phyloP scores from a whole-genome alignment of 2,888 invertebrate genomes.

The Euproctis similis region DNA sequence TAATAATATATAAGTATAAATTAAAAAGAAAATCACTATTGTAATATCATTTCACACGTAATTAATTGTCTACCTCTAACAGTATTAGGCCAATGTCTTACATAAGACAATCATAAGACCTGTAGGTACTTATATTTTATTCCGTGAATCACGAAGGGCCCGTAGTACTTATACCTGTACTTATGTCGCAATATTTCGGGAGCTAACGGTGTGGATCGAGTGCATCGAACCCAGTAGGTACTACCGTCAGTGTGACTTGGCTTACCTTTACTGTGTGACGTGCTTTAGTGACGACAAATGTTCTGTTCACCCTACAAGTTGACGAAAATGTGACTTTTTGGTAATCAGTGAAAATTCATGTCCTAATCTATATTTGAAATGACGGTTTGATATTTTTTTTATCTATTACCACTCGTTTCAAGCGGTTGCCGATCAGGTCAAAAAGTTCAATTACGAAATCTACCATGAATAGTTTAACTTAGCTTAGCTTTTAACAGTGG shows the following conservation, averaged over 20 bases:
- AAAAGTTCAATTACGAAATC: too few relatives aligned
- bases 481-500: too few relatives aligned
- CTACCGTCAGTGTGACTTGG: conserved; percentile 44
- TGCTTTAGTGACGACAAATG: conserved; percentile 28
- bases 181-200: conserved; percentile 69
- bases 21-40: too few relatives aligned
- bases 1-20: too few relatives aligned
- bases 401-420: too few relatives aligned
- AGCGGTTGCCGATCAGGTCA: too few relatives aligned
- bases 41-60: conserved; percentile 1
- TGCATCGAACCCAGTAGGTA: conserved; percentile 57
- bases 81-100: conserved; percentile 27
- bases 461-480: too few relatives aligned
- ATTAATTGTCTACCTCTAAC: conserved; percentile 12
- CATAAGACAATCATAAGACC: conserved; percentile 7
- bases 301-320: conserved; percentile 19
- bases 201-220: conserved; percentile 57
- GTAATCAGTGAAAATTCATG: too few relatives aligned
- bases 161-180: conserved; percentile 14
- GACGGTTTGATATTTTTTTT: too few relatives aligned
- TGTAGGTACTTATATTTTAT: conserved; percentile 12
- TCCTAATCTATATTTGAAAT: too few relatives aligned
- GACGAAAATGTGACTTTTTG: conserved; percentile 33
- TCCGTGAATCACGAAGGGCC: conserved; percentile 26
- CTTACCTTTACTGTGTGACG: conserved; percentile 46